These are phyloP conservation scores for Sarcophilus harrisii DNA, from an alignment of 2,797 vertebrate species.

Conservation along the genomic window DNA sequence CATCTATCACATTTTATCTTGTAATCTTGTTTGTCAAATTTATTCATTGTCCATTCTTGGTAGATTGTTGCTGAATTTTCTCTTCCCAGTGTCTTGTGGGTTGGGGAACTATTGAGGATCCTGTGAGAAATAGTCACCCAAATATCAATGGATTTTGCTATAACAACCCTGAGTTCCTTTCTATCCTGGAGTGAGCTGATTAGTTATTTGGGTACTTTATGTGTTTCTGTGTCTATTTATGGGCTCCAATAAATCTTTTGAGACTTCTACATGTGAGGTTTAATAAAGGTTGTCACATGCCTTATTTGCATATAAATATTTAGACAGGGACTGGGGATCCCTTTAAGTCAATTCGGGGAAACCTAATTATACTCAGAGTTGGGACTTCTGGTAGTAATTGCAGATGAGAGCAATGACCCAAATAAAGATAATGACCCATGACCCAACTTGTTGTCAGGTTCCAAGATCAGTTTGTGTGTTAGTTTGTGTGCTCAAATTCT, in stretches of 20 bases:
- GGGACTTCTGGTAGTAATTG: background rate
- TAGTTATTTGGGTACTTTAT: background rate
- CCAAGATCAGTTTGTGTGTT: background rate
- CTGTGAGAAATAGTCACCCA: background rate
- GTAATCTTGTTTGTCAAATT: background rate
- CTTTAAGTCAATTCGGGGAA: background rate
- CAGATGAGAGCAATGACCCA: background rate
- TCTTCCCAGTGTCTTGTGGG: background rate
- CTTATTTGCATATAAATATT: background rate
- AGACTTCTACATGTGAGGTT: background rate
- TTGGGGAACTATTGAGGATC: background rate
- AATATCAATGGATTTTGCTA: background rate
- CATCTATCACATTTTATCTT: background rate
- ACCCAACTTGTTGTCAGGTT: background rate
- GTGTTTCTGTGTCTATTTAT: background rate
- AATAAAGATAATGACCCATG: background rate
- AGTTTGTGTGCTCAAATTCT: background rate
- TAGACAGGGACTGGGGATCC: background rate
- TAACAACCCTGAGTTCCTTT: background rate
- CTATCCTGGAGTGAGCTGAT: background rate
- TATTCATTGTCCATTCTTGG: background rate
- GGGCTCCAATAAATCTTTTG: background rate
- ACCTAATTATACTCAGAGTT: background rate
- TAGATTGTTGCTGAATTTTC: background rate
- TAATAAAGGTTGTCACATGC: background rate